Evolutionary conservation across 2,888 invertebrate genomes (phyloP).

Genomic region (Galeopsomyia nigrocyanea): DNA sequence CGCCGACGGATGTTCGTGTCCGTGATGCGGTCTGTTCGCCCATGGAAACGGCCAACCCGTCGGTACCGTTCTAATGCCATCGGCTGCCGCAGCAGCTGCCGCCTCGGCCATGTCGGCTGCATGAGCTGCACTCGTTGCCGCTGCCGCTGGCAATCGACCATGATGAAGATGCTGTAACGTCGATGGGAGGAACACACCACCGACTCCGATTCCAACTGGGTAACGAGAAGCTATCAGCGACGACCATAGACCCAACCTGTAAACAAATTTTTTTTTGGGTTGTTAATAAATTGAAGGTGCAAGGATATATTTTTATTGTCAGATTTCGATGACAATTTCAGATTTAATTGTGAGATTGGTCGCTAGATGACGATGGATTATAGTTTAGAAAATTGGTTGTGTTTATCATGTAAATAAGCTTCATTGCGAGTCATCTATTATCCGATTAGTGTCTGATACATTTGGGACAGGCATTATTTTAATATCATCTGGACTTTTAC

Average conservation of each 20-base stretch:
- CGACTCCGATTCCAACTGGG: conserved; percentile 64
- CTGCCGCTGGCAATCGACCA: conserved; percentile 61
- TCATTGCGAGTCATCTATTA: no score
- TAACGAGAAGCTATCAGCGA: conserved; percentile 65
- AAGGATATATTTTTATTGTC: no score
- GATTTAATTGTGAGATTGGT: no score
- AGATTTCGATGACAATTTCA: no score
- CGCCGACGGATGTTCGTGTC: conserved; percentile 63
- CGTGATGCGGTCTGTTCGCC: conserved; percentile 62
- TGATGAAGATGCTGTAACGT: conserved; percentile 63
- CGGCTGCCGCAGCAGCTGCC: conserved; percentile 57
- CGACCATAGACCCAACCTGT: conserved; percentile 64
- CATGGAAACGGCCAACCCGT: conserved; percentile 67
- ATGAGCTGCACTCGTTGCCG: conserved; percentile 60
- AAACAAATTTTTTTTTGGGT: conserved; percentile 15
- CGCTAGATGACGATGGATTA: no score
- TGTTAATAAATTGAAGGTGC: no score
- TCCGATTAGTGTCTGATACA: no score
- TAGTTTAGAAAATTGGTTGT: no score
- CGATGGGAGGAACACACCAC: conserved; percentile 65
- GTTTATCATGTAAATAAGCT: no score
- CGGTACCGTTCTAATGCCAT: conserved; percentile 62
- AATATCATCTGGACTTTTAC: no score
- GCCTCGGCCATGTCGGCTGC: conserved; percentile 59
- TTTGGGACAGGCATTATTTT: no score